A percentile compares a stretch with the other conserved stretches of the same genome.
phyloP scores from a whole-genome alignment of 2,797 vertebrate genomes.

The Pseudochirops cupreus region DNA sequence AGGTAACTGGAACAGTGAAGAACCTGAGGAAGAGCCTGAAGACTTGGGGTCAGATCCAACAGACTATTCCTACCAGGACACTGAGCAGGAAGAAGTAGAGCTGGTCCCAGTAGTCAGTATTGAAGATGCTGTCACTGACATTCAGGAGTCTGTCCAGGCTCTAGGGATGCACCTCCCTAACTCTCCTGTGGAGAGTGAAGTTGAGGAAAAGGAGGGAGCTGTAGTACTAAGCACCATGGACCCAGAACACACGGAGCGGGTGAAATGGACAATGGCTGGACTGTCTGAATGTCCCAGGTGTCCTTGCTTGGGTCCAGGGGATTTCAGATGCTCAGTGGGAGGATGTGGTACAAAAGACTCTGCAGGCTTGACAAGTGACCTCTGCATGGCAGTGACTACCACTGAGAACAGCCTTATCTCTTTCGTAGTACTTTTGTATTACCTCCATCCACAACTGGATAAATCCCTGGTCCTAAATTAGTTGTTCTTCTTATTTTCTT shows the following conservation, averaged over 20 bases:
- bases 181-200: slow-evolving; percentile 91
- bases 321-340: slow-evolving; percentile 97
- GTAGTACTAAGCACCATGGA: slow-evolving; percentile 91
- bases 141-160: slow-evolving; percentile 93
- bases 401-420: slow-evolving; percentile 41
- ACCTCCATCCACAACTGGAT: slow-evolving; percentile 50
- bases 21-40: slow-evolving; percentile 84
- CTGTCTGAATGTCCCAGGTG: slow-evolving; percentile 90
- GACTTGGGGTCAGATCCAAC: slow-evolving; percentile 81
- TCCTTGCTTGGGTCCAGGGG: slow-evolving; percentile 93
- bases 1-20: slow-evolving; percentile 89
- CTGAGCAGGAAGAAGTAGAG: slow-evolving; percentile 85
- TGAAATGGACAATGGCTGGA: slow-evolving; percentile 95
- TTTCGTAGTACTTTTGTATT: slow-evolving; percentile 11
- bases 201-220: slow-evolving; percentile 88
- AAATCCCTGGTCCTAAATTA: slow-evolving; percentile 39
- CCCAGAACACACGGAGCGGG: slow-evolving; percentile 94
- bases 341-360: slow-evolving; percentile 93
- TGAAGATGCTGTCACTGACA: slow-evolving; percentile 84
- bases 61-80: slow-evolving; percentile 93
- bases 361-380: slow-evolving; percentile 87
- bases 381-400: slow-evolving; percentile 67
- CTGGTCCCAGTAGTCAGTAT: slow-evolving; percentile 76
- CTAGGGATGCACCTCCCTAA: slow-evolving; percentile 94
- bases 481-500: neutral